A percentile compares a stretch with the other conserved stretches of the same genome.
Evolutionary conservation across 2,797 vertebrate genomes (phyloP).

Genomic region (Tenualosa thibaudeaui): DNA sequence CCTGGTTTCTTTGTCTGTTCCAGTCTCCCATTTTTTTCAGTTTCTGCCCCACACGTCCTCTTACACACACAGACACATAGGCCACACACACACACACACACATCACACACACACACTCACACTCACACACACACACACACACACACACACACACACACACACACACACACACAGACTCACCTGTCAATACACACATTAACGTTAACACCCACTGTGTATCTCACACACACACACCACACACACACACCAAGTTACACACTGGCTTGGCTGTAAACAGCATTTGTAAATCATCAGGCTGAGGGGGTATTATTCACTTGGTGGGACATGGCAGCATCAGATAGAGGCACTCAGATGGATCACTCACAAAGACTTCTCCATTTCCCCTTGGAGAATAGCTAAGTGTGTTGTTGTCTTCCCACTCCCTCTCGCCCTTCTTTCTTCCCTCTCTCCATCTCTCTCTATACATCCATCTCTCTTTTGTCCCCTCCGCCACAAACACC

Average conservation of each 20-base stretch:
- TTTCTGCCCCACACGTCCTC: not conserved
- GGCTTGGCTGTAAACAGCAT: constrained; percentile 49
- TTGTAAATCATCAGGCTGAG: constrained; percentile 56
- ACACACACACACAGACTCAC: not conserved
- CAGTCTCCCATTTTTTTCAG: not conserved
- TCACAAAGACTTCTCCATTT: constrained; percentile 38
- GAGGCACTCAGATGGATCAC: constrained; percentile 57
- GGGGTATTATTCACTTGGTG: constrained; percentile 49
- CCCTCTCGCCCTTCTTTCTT: not conserved
- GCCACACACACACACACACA: not conserved
- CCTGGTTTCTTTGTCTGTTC: not conserved
- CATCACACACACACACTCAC: not conserved
- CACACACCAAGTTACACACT: not conserved
- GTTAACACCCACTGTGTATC: not conserved
- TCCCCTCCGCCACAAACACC: not conserved
- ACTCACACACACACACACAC: not conserved
- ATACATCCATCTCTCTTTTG: too few species aligned
- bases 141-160: not conserved
- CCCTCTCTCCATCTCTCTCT: not conserved
- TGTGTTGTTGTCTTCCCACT: constrained; percentile 34
- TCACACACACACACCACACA: constrained; percentile 7
- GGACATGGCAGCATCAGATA: constrained; percentile 44
- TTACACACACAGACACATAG: not conserved
- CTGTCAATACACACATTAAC: not conserved
- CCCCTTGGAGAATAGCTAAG: constrained; percentile 47